Conservation (phyloP, 2,888 invertebrate species). For the Ennomos erosarius region DNA sequence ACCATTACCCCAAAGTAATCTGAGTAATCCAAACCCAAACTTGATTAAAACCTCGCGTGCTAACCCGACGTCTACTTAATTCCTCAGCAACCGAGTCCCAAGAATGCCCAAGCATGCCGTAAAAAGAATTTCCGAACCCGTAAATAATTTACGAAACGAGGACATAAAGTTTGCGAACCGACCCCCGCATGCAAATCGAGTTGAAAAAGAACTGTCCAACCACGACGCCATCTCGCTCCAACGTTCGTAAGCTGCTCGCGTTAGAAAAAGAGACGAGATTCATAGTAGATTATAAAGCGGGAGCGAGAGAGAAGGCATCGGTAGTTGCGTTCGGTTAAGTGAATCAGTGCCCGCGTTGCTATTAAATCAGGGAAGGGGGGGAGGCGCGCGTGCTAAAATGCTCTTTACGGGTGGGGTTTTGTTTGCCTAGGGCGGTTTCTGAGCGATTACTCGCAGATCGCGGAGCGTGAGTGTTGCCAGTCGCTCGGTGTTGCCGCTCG, state of each 20-base stretch:
- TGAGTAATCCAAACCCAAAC: slow-evolving; percentile 43
- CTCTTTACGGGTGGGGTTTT: slow-evolving; percentile 83
- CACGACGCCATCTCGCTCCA: slow-evolving; percentile 70
- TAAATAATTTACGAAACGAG: slow-evolving; percentile 84
- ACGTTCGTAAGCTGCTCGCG: slow-evolving; percentile 46
- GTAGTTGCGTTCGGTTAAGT: slow-evolving; percentile 83
- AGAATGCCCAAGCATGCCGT: slow-evolving; percentile 70
- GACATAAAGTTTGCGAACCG: slow-evolving; percentile 83
- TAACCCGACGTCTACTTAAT: slow-evolving; percentile 74
- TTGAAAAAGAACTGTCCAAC: slow-evolving; percentile 79
- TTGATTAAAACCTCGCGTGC: slow-evolving; percentile 60
- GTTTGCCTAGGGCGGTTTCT: slow-evolving; percentile 83
- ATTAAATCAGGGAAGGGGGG: slow-evolving; percentile 80
- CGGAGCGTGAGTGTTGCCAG: slow-evolving; percentile 42
- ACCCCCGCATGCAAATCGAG: slow-evolving; percentile 84
- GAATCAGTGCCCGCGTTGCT: slow-evolving; percentile 85
- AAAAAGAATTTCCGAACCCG: slow-evolving; percentile 83
- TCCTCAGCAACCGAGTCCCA: slow-evolving; percentile 71
- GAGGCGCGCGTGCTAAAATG: slow-evolving; percentile 80
- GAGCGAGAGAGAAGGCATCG: slow-evolving; percentile 72
- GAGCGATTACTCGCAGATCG: slow-evolving; percentile 63
- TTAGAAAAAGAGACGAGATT: slow-evolving; percentile 51
- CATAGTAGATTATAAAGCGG: slow-evolving; percentile 45
- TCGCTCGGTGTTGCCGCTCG: slow-evolving; percentile 62
- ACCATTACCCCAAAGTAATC: slow-evolving; percentile 42